Evolutionary conservation across 2,113 vertebrate genomes (phyloP), one percentile per base, ranked within the genome.

Genomic region (Chloebia gouldiae): DNA sequence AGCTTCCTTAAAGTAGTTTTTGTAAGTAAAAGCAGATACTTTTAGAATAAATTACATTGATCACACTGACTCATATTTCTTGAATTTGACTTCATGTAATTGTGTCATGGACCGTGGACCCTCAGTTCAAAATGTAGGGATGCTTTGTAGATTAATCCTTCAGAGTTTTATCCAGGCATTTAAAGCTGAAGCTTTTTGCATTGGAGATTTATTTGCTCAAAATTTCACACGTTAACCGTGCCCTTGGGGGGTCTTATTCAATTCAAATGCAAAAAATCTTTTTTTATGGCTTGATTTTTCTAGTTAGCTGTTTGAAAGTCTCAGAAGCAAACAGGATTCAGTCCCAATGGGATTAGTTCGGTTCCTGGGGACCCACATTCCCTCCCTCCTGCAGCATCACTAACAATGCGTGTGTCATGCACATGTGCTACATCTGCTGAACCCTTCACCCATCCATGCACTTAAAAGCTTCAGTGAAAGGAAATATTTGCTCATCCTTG

Each of bases 371-470:
- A 49, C 28, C 33, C 6, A 0, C 4, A 0, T 68, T 83, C 77
- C 73, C 33, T 89, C 80, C 22, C 23, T 77, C 59, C 68, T 7
- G 6, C 11, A 7, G 3, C 40, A 20, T 39, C 1, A 0, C 30
- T 47, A 44, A 37, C 42, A 39, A 1, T 0, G 0, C 10, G 45
- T 6, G 0, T 35, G 35, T 93, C 42, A 1, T 11, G 16, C 81
- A 79, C 70, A 61, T 87, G 87, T 68, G 28, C 66, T 37, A 2
- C 61, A 30, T 78, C 51, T 86, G 51, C 60, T 56, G 45, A 63
- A 49, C 49, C 50, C 10, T 68, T 91, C 11, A 59, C 83, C 56
- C 64, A 10, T 66, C 39, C 40, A 5, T 2, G 2, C 15, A 15
- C 51, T 94, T 51, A 30, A 47, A 92, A 93, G 45, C 93, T 82